phyloP scores from a whole-genome alignment of 2,888 invertebrate genomes.

The Chaitophorus viminalis region DNA sequence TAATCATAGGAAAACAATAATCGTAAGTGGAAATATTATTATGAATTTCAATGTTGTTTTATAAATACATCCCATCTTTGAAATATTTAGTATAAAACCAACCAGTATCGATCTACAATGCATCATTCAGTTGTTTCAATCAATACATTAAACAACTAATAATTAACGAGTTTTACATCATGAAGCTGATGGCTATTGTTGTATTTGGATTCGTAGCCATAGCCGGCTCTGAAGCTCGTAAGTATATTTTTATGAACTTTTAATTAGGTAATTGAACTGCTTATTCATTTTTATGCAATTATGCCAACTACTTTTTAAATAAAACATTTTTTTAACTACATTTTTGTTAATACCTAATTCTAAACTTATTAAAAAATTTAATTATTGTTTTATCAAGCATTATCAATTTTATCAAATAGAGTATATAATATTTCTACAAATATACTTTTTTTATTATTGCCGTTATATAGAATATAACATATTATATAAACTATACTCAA shows the following conservation, averaged over 20 bases:
- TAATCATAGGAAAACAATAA: no score
- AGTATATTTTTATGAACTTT: background rate
- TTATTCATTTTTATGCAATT: background rate
- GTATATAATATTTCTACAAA: background rate
- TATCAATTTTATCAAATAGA: background rate
- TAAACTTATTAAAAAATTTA: no score
- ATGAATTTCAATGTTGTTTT: background rate
- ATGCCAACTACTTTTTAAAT: no score
- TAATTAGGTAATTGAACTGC: background rate
- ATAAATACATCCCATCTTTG: background rate
- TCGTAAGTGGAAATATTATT: background rate
- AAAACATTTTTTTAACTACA: background rate
- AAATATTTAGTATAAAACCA: slow-evolving; percentile 33
- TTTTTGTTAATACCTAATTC: no score
- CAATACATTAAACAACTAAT: background rate
- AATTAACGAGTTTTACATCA: background rate
- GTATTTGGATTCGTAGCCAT: slow-evolving; percentile 17
- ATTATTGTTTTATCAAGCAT: no score
- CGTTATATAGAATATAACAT: no score
- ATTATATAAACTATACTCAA: no score
- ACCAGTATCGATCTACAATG: no score
- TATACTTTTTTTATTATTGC: background rate
- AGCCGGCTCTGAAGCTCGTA: slow-evolving; percentile 2
- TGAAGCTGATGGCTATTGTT: slow-evolving; percentile 6
- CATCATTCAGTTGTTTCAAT: slow-evolving; percentile 31